Conservation (phyloP, 1,140 invertebrate species). For the Pachypeltis micranthus region DNA sequence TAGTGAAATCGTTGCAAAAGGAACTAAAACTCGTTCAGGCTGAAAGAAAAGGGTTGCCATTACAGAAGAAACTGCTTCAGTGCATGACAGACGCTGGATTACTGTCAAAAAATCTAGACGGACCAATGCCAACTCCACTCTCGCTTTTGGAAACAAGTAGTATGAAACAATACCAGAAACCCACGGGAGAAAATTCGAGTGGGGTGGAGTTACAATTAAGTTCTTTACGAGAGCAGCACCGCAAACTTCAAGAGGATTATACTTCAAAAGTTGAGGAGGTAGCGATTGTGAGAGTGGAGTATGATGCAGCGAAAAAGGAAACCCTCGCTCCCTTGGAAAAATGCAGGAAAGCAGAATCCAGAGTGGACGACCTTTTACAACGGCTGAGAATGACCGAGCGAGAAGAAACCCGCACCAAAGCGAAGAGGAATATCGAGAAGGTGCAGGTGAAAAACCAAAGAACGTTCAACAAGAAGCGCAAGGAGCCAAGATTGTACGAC, state of each 20-base stretch:
- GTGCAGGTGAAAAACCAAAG: no score
- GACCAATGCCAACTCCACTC: no score
- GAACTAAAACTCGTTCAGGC: constrained; percentile 44
- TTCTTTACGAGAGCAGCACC: constrained; percentile 42
- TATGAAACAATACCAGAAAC: no score
- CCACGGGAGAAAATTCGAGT: neutral
- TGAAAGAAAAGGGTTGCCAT: constrained; percentile 42
- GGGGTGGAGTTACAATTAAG: constrained; percentile 20
- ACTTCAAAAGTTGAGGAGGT: constrained; percentile 36
- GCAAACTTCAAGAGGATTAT: constrained; percentile 43
- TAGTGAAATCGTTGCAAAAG: constrained; percentile 45
- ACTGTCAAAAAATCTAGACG: no score
- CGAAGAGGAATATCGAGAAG: no score
- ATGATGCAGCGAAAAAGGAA: constrained; percentile 10
- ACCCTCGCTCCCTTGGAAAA: constrained; percentile 8
- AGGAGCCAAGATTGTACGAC: no score
- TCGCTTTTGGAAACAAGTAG: no score
- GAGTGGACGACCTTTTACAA: constrained; percentile 36
- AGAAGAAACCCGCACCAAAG: constrained; percentile 32
- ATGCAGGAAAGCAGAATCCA: constrained; percentile 16
- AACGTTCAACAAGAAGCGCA: no score
- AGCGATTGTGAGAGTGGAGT: constrained; percentile 15
- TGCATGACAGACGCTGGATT: constrained; percentile 26
- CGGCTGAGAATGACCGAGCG: constrained; percentile 32
- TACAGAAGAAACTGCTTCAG: constrained; percentile 37